phyloP scores from a whole-genome alignment of 1,140 invertebrate genomes.

The Sinella curviseta region DNA sequence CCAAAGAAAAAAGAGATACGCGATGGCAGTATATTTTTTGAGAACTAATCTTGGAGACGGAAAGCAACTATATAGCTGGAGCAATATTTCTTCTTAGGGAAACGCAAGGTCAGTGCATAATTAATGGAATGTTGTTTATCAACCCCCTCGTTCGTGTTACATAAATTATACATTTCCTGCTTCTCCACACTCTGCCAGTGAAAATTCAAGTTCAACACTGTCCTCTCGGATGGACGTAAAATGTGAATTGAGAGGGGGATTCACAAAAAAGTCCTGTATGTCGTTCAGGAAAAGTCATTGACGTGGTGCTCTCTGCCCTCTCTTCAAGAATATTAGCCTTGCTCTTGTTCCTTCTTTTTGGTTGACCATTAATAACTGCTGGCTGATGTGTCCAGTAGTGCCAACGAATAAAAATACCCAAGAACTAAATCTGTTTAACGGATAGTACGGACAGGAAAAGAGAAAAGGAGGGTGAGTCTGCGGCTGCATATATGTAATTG shows the following conservation, averaged over 20 bases:
- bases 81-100: background rate
- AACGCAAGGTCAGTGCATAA: slow-evolving; percentile 28
- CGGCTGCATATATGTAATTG: too few species aligned
- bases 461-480: too few species aligned
- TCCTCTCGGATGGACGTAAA: too few species aligned
- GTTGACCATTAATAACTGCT: slow-evolving; percentile 8
- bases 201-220: slow-evolving; percentile 13
- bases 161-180: slow-evolving; percentile 22
- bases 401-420: too few species aligned
- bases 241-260: too few species aligned
- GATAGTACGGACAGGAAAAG: too few species aligned
- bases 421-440: too few species aligned
- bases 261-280: too few species aligned
- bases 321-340: background rate
- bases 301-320: too few species aligned
- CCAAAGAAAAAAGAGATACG: background rate
- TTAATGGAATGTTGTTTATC: slow-evolving; percentile 36
- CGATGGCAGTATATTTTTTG: background rate
- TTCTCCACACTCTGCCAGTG: background rate
- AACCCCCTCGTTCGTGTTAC: slow-evolving; percentile 18
- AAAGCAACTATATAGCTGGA: background rate
- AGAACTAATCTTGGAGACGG: background rate
- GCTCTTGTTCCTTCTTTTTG: too few species aligned
- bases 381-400: too few species aligned
- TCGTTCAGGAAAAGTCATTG: too few species aligned